A percentile compares a stretch with the other conserved stretches of the same genome.
phyloP scores from a whole-genome alignment of 1,140 invertebrate species.

The Leptinotarsa defecta region DNA sequence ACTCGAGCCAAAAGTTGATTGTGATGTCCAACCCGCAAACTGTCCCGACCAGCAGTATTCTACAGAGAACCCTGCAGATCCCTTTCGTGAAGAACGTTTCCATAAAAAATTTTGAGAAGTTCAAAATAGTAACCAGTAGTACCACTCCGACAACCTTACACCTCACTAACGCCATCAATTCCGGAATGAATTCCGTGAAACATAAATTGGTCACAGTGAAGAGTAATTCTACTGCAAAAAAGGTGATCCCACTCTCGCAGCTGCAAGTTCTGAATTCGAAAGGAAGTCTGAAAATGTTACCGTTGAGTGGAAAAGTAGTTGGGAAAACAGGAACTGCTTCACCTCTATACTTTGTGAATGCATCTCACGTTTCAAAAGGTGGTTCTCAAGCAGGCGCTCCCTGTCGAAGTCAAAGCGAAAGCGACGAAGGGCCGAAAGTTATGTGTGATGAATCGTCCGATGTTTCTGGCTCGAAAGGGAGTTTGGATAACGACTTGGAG shows the following conservation, averaged over 20 bases:
- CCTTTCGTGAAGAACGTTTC: conserved; percentile 52
- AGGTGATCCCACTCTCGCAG: conserved; percentile 50
- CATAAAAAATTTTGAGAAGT: conserved; percentile 53
- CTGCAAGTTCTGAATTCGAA: conserved; percentile 52
- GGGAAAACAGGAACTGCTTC: conserved; percentile 14
- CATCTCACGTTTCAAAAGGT: conserved; percentile 7
- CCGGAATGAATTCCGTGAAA: conserved; percentile 41
- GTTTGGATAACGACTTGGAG: conserved; percentile 31
- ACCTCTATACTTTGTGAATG: conserved; percentile 13
- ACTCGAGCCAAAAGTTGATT: conserved; percentile 51
- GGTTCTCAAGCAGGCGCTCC: neutral
- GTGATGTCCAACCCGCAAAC: conserved; percentile 51
- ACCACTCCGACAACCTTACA: conserved; percentile 33
- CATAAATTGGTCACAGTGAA: conserved; percentile 52
- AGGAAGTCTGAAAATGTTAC: conserved; percentile 50
- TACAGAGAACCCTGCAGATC: conserved; percentile 52
- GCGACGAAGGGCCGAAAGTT: neutral
- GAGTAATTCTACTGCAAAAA: conserved; percentile 45
- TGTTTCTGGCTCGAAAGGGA: neutral
- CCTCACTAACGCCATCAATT: conserved; percentile 34
- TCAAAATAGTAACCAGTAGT: conserved; percentile 51
- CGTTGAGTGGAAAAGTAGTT: conserved; percentile 48
- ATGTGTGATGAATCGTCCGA: neutral
- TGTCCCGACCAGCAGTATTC: conserved; percentile 46
- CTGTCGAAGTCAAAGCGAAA: neutral